Conservation (phyloP, 1,140 invertebrate genomes). For the Drosophila yakuba region DNA sequence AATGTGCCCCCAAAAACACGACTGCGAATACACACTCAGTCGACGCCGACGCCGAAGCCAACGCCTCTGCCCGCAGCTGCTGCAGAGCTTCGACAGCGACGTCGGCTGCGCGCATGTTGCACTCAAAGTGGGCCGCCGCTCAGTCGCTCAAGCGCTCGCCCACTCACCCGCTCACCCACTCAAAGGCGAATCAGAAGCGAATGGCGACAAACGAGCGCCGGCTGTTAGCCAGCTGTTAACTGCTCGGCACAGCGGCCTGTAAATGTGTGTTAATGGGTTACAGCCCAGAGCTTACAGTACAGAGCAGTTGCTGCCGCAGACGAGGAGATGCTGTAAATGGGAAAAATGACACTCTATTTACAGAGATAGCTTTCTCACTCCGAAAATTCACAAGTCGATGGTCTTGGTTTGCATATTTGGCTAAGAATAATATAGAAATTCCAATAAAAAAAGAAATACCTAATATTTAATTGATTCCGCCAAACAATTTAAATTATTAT, state of each 20-base stretch:
- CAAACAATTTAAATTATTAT: too few species aligned
- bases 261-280: constrained; percentile 61
- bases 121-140: constrained; percentile 57
- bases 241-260: constrained; percentile 35
- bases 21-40: constrained; percentile 3
- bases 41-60: not conserved
- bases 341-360: not conserved
- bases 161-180: constrained; percentile 24
- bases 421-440: too few species aligned
- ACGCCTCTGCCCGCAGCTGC: not conserved
- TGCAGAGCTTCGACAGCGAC: constrained; percentile 31
- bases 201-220: not conserved
- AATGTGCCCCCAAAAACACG: constrained; percentile 14
- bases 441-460: too few species aligned
- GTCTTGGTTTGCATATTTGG: too few species aligned
- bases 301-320: constrained; percentile 20
- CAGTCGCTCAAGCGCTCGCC: constrained; percentile 31
- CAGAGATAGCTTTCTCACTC: not conserved
- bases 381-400: not conserved
- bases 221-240: constrained; percentile 51
- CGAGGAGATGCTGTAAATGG: not conserved
- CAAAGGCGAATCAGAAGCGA: constrained; percentile 6
- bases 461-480: too few species aligned
- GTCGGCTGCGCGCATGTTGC: constrained; percentile 66
- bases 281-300: constrained; percentile 45